Conservation (phyloP, 1,140 invertebrate species). For the Camponotus floridanus region DNA sequence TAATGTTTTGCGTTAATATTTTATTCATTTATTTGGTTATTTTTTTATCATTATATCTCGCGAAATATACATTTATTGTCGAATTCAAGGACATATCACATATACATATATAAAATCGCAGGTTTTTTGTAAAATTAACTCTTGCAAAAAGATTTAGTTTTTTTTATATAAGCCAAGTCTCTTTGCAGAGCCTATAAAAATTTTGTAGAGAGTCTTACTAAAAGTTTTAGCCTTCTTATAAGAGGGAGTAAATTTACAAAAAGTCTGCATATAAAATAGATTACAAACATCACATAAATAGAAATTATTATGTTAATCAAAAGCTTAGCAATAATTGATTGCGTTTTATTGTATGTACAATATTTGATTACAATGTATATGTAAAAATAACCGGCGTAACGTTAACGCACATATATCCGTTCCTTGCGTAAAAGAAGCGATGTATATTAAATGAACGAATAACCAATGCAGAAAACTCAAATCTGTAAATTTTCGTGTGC, state of each 20-base stretch:
- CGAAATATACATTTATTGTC: not conserved
- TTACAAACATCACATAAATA: not conserved
- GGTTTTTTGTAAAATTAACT: no score
- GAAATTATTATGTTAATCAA: constrained; percentile 14
- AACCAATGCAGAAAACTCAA: constrained; percentile 13
- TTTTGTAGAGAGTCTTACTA: no score
- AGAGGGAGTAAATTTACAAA: no score
- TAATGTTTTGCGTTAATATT: constrained; percentile 16
- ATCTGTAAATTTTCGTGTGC: not conserved
- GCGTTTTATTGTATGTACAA: not conserved
- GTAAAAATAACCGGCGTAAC: constrained; percentile 17
- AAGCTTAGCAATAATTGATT: constrained; percentile 31
- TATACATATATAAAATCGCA: not conserved
- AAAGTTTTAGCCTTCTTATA: not conserved
- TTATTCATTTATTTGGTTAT: constrained; percentile 3
- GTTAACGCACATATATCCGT: constrained; percentile 34
- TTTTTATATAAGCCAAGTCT: no score
- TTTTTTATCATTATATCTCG: constrained; percentile 4
- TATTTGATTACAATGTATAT: constrained; percentile 40
- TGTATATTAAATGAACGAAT: constrained; percentile 14
- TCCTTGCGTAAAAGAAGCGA: not conserved
- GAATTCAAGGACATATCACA: not conserved
- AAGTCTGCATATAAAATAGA: not conserved
- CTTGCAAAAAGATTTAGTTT: no score
- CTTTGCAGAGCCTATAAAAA: no score